Evolutionary conservation across 2,797 vertebrate genomes (phyloP), one percentile per base, ranked within the genome.

Genomic region (Parotocinclus haroldoi): DNA sequence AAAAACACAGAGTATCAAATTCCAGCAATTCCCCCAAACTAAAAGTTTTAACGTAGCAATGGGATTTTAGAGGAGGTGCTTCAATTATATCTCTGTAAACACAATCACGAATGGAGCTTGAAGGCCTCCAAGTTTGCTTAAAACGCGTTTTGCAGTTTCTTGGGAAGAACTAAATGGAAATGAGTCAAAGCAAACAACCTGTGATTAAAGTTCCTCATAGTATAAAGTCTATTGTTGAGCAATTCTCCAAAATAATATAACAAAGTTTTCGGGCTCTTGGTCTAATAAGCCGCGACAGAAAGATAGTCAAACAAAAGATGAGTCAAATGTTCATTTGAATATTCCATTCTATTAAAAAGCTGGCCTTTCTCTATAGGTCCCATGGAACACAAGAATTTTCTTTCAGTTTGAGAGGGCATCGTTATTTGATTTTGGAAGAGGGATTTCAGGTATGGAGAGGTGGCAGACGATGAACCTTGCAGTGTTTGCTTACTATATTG

Each of bases 301-400:
- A 83, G 80, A 86, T 83, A 83, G 86, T 91, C 87, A 89, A 87
- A 91, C 87, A 90, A 89, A 89, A 89, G 87, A 90, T 89, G 87
- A 88, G 85, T 86, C 89, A 86, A 87, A 84, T 86, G 85, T 89
- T 89, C 83, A 89, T 91, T 87, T 89, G 86, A 90, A 90, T 90
- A 90, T 90, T 90, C 85, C 88, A 89, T 89, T 88, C 84, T 83
- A 88, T 88, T 88, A 87, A 88, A 65, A 89, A 86, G 78, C 76
- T 73, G 57, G 80, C 83, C 80, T 82, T 86, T 88, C 87, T 84
- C 76, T 81, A 78, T 83, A 84, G 85, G 69, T 84, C 83, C 86
- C 80, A 79, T 74, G 76, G 79, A 85, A 65, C 86, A 85, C 74
- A 73, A 76, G 13, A 1, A 27, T 42, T 82, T 82, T 80, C 79